phyloP scores from a whole-genome alignment of 2,888 invertebrate species.

The Leptopilina syphax region DNA sequence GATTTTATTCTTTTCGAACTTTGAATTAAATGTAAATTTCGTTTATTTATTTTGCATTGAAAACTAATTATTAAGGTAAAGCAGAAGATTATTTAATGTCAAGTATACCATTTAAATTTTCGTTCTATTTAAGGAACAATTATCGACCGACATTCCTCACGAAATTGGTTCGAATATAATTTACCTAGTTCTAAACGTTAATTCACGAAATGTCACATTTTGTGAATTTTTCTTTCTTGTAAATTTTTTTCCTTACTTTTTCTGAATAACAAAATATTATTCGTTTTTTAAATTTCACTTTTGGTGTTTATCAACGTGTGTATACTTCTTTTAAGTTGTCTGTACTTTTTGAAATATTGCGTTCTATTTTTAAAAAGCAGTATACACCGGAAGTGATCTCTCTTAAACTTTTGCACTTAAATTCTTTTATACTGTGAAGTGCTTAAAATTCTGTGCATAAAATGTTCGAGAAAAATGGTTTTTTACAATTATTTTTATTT shows the following conservation, averaged over 20 bases:
- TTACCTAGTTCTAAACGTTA: not conserved
- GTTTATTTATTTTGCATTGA: not conserved
- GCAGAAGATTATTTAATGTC: too few relatives aligned
- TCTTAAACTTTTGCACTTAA: too few relatives aligned
- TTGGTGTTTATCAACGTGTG: not conserved
- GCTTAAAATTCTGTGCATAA: too few relatives aligned
- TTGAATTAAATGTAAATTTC: too few relatives aligned
- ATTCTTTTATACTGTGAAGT: too few relatives aligned
- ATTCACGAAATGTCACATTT: not conserved
- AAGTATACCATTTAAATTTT: not conserved
- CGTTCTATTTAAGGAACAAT: not conserved
- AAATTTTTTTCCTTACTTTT: not conserved
- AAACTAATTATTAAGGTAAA: not conserved
- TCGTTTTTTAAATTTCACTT: not conserved
- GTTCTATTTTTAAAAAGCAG: too few relatives aligned
- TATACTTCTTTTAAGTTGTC: too few relatives aligned
- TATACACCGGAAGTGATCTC: too few relatives aligned
- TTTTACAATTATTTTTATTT: too few relatives aligned
- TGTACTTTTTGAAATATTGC: not conserved
- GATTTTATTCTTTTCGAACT: too few relatives aligned
- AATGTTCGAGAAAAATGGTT: too few relatives aligned
- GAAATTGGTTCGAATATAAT: slow-evolving; percentile 2
- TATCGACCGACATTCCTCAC: not conserved
- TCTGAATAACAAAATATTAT: too few relatives aligned
- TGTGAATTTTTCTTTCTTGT: not conserved